Base-by-base conservation (phyloP, 1,140 invertebrate genomes). In the Drosophila obscura region DNA sequence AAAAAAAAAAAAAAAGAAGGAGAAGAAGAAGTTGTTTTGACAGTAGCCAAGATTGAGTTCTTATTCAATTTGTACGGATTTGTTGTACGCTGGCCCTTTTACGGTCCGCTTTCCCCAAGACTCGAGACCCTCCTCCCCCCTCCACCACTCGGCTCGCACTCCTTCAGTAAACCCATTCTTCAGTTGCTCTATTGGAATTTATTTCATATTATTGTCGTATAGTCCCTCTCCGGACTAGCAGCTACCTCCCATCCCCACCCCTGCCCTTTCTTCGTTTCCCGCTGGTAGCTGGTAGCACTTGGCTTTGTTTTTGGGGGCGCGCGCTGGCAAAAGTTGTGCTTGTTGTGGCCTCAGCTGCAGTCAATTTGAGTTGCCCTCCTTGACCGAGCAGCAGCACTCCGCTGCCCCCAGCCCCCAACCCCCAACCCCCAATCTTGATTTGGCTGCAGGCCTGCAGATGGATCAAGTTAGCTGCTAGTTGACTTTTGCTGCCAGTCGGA, bases 1-100 rank as follows among this genome's bases (percentile, higher is more conserved):
- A 28, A 28, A 16, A 55, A 31, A 19, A 49, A 22, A 8, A 44
- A 56, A 39, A 8, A 19, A 19, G 2, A 16, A 16, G 1, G 1
- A 31, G 46, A 35, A 63, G 61, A 52, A 74, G 71, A 76, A 84
- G 57, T 81, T 87, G 75, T 76, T 87, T 85, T 80, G 78, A 87
- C 83, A 87, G 83, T 87, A 88, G 83, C 83, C 83, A 87, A 83
- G 83, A 87, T 87, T 87, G 83, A 87, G 83, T 87, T 88, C 83
- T 87, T 87, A 87, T 87, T 87, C 83, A 87, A 87, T 87, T 87
- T 87, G 83, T 87, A 80, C 67, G 83, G 83, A 87, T 87, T 87
- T 87, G 67, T 77, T 72, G 55, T 55, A 58, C 45, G 77, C 62
- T 62, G 77, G 72, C 60, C 62, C 60, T 57, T 74, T 59, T 48